These are phyloP conservation scores for Koerneria pararmatus DNA, from an alignment of 2,888 invertebrate species.

Conservation along the genomic window DNA sequence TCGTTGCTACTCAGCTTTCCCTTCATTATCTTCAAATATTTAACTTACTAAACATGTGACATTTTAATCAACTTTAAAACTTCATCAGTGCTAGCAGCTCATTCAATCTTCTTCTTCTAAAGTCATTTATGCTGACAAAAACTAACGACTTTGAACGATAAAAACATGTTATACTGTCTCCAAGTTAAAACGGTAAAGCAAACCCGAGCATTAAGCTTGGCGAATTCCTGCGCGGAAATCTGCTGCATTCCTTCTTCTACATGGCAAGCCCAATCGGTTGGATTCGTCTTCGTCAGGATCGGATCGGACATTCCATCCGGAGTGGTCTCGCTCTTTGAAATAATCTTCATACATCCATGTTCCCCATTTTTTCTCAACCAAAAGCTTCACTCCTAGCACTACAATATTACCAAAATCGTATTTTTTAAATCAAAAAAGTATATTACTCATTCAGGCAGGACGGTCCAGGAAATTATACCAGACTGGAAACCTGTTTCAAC, in stretches of 20 bases:
- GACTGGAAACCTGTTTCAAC: neutral
- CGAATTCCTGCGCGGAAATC: conserved; percentile 40
- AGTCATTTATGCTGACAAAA: neutral
- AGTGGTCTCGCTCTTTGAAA: conserved; percentile 23
- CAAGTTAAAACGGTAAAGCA: neutral
- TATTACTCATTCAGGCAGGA: too few relatives aligned
- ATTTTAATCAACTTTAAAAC: too few relatives aligned
- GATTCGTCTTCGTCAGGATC: conserved; percentile 37
- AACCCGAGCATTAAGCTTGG: conserved; percentile 12
- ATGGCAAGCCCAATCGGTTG: conserved; percentile 57
- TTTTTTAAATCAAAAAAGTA: too few relatives aligned
- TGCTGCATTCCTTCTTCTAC: conserved; percentile 51
- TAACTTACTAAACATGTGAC: too few relatives aligned
- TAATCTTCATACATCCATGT: neutral
- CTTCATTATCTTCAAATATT: too few relatives aligned
- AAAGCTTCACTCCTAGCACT: conserved; percentile 8
- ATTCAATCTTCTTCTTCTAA: conserved; percentile 1
- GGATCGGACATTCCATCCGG: conserved; percentile 24
- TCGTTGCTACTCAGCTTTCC: too few relatives aligned
- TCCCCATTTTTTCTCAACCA: neutral
- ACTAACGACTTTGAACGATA: conserved; percentile 3
- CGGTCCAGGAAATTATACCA: too few relatives aligned
- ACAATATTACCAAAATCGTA: neutral
- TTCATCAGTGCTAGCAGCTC: too few relatives aligned
- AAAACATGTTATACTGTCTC: neutral